Evolutionary conservation across 1,140 invertebrate species (phyloP).

Genomic region (Telenomus remus): DNA sequence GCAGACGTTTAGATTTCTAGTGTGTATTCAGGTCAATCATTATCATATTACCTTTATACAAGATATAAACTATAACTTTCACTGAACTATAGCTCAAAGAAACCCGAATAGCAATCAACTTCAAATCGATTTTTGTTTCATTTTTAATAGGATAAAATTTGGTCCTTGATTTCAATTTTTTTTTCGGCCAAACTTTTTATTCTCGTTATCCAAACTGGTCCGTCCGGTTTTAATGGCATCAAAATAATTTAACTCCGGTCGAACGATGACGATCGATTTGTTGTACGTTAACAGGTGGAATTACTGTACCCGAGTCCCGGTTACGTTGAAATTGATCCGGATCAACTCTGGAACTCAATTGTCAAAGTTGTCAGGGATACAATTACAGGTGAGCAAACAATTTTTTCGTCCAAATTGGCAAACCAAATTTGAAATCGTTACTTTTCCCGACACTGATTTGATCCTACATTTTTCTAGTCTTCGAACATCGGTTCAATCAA

Average conservation of each 20-base stretch:
- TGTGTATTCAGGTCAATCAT: slow-evolving; percentile 41
- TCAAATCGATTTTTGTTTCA: background rate
- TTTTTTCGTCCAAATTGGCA: background rate
- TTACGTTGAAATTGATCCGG: slow-evolving; percentile 92
- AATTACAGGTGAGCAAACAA: slow-evolving; percentile 57
- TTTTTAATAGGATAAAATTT: too few species aligned
- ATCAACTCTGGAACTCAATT: slow-evolving; percentile 86
- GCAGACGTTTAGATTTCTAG: background rate
- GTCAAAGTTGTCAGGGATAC: slow-evolving; percentile 81
- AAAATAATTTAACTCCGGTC: background rate
- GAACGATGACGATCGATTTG: slow-evolving; percentile 5
- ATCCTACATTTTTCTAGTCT: background rate
- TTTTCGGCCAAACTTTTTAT: too few species aligned
- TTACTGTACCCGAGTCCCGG: slow-evolving; percentile 86
- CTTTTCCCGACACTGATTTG: too few species aligned
- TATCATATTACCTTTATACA: slow-evolving; percentile 40
- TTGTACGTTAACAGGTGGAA: slow-evolving; percentile 78
- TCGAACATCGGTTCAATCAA: background rate
- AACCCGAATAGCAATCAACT: slow-evolving; percentile 7
- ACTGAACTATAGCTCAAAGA: slow-evolving; percentile 27
- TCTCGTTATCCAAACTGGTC: background rate
- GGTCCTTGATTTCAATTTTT: too few species aligned
- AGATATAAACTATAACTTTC: slow-evolving; percentile 39
- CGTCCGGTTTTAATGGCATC: slow-evolving; percentile 2
- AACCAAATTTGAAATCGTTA: background rate